Conservation (phyloP, 2,888 invertebrate genomes). For the Andrena haemorrhoa region DNA sequence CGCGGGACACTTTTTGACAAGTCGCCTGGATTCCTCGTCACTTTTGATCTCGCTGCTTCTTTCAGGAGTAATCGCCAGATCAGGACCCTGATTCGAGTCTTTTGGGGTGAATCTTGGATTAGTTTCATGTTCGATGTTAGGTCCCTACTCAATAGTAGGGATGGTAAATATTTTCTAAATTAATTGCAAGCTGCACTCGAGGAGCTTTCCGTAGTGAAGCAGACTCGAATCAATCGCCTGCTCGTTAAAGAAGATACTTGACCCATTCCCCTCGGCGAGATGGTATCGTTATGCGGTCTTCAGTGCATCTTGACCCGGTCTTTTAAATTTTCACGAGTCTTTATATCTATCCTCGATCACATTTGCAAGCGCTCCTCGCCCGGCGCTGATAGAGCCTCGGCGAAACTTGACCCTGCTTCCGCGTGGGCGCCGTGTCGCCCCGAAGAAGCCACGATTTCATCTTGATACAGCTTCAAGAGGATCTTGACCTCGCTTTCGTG, state of each 20-base stretch:
- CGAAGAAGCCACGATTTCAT: slow-evolving; percentile 21
- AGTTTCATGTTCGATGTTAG: no score
- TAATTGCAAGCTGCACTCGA: no score
- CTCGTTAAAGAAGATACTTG: slow-evolving; percentile 18
- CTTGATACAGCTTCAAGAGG: slow-evolving; percentile 41
- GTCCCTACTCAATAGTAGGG: no score
- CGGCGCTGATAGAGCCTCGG: slow-evolving; percentile 2
- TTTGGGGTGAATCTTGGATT: neutral
- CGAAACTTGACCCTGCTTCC: slow-evolving; percentile 22
- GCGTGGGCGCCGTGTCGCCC: neutral
- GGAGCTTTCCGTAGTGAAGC: no score
- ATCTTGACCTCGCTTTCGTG: slow-evolving; percentile 13
- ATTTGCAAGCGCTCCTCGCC: slow-evolving; percentile 1
- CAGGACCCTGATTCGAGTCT: neutral
- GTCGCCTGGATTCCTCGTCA: neutral
- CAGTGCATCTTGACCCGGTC: slow-evolving; percentile 33
- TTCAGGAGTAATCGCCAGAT: neutral
- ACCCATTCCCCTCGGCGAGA: slow-evolving; percentile 14
- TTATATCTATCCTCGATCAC: slow-evolving; percentile 14
- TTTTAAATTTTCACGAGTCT: slow-evolving; percentile 17
- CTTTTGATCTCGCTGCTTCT: neutral
- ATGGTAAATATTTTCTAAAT: no score
- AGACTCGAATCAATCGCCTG: no score
- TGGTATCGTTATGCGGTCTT: neutral
- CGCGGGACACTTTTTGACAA: slow-evolving; percentile 16